A percentile compares a stretch with the other conserved stretches of the same genome.
Evolutionary conservation across 2,888 invertebrate species (phyloP).

Genomic region (Pomacea canaliculata): DNA sequence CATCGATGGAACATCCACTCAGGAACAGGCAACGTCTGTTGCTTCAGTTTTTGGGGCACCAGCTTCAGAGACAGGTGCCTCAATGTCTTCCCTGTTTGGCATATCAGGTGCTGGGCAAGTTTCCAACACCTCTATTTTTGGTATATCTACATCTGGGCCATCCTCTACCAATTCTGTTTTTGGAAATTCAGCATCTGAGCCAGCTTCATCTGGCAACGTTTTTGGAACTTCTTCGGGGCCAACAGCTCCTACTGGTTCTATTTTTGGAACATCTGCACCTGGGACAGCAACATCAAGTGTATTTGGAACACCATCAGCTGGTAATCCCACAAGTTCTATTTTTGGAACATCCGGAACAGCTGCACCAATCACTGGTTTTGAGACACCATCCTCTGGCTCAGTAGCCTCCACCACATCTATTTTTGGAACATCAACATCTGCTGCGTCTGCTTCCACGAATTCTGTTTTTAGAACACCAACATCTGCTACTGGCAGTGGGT

Average conservation of each 20-base stretch:
- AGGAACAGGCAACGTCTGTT: background rate
- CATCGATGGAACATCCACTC: no score
- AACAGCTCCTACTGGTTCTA: conserved; percentile 16
- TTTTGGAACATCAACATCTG: conserved; percentile 2
- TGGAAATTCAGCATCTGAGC: conserved; percentile 3
- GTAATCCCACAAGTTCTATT: conserved; percentile 21
- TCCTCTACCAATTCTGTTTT: conserved; percentile 1
- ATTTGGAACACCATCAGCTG: conserved; percentile 27
- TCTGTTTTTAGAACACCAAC: background rate
- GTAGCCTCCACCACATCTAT: conserved; percentile 1
- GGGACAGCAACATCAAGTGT: conserved; percentile 6
- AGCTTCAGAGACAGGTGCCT: conserved; percentile 1
- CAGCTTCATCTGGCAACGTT: conserved; percentile 1
- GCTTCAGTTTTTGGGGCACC: conserved; percentile 12
- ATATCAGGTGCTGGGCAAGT: background rate
- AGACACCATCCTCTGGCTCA: conserved; percentile 2
- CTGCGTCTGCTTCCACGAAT: background rate
- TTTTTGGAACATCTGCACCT: conserved; percentile 29
- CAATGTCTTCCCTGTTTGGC: background rate
- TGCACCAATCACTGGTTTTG: conserved; percentile 31
- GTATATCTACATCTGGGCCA: conserved; percentile 2
- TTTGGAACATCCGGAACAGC: conserved; percentile 35
- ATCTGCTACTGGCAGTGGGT: conserved; percentile 17
- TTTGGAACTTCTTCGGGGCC: conserved; percentile 6
- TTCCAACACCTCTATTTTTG: conserved; percentile 10